Percentiles rank a stretch among this genome's conserved stretches.
These are phyloP conservation scores for Leptoteleia sp. DNA, from an alignment of 1,140 invertebrate genomes.

Conservation along the genomic window DNA sequence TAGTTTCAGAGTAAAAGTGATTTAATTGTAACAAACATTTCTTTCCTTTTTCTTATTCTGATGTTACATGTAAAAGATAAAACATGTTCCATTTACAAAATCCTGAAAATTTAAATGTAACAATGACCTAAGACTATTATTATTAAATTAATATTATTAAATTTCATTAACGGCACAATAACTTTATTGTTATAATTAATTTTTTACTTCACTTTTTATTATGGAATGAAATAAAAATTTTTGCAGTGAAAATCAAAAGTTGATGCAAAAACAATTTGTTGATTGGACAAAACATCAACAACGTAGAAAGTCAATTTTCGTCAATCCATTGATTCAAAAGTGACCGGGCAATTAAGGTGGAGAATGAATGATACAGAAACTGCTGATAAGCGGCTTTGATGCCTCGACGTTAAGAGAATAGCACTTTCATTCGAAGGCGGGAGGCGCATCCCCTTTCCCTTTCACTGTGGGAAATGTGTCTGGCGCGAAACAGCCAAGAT, in stretches of 20 bases:
- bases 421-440: slow-evolving; percentile 57
- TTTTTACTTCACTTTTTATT: too few species aligned
- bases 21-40: too few species aligned
- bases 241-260: neutral
- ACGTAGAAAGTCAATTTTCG: slow-evolving; percentile 58
- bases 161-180: too few species aligned
- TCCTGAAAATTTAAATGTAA: too few species aligned
- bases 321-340: slow-evolving; percentile 35
- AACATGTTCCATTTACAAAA: too few species aligned
- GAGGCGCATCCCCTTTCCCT: slow-evolving; percentile 65
- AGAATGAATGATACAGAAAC: slow-evolving; percentile 21
- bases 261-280: neutral
- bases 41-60: too few species aligned
- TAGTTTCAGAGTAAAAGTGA: too few species aligned
- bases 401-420: slow-evolving; percentile 27
- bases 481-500: slow-evolving; percentile 54
- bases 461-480: slow-evolving; percentile 64
- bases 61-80: too few species aligned
- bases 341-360: slow-evolving; percentile 44
- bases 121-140: too few species aligned
- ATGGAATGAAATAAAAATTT: too few species aligned
- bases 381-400: slow-evolving; percentile 30
- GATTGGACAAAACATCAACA: slow-evolving; percentile 15
- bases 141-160: too few species aligned
- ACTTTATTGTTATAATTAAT: too few species aligned